Evolutionary conservation across 1,140 invertebrate species (phyloP), one percentile per base, ranked within the genome.

Genomic region (Anoplolepis gracilipes): DNA sequence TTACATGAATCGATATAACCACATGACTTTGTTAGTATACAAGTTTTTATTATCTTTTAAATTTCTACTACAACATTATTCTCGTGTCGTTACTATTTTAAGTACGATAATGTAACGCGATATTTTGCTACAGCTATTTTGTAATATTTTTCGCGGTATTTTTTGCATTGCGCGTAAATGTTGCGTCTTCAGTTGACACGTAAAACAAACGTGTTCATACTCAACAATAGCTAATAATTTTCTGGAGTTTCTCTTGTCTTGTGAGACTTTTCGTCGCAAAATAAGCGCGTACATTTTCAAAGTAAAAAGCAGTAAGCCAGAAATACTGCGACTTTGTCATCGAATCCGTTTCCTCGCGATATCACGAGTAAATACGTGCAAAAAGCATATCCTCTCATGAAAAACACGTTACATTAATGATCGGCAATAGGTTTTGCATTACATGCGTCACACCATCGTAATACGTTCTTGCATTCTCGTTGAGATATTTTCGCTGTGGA

Each of bases 261-360:
- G 19, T 3, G 7, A 62, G 59, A 87, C 11, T 49, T 49, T 49
- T 49, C 39, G 53, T 84, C 53, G 85, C 46, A 78, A 59, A 75
- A 57, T 85, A 46, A 88, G 59, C 87, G 73, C 28, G 73, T 87
- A 72, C 49, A 69, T 85, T 87, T 87, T 77, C 78, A 87, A 87
- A 85, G 87, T 85, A 65, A 87, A 87, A 88, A 55, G 53, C 11
- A 64, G 16, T 67, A 46, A 88, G 16, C 46, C 49, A 78, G 25
- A 78, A 55, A n/a, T 39, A n/a, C 33, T 25, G 6, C 30, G 42
- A 36, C 78, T 88, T 88, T 88, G 87, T 87, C 85, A 84, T 49
- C 70, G 57, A 84, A 88, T 87, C 67, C 36, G 16, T 33, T n/a
- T n/a, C 19, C 13, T 55, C 64, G 77, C 30, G 39, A 39, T 25